A percentile compares a stretch with the other conserved stretches of the same genome.
Conservation (phyloP, 2,888 invertebrate genomes). For the Theodoxus fluviatilis region DNA sequence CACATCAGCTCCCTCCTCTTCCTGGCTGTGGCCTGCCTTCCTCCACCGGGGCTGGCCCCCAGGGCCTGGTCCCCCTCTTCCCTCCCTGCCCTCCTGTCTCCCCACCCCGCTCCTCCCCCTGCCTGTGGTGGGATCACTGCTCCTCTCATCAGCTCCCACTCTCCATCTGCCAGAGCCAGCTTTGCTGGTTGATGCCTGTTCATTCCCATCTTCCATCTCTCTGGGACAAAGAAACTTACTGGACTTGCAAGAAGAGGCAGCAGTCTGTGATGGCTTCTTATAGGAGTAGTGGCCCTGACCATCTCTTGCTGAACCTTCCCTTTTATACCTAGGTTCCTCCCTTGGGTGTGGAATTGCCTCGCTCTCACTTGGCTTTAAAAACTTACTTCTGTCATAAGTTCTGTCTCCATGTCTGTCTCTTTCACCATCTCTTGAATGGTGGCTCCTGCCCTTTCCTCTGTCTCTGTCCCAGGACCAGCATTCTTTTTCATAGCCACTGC, state of each 20-base stretch:
- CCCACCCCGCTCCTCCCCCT: neutral
- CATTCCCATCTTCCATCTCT: too few relatives aligned
- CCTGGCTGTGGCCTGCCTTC: neutral
- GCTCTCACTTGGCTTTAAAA: too few relatives aligned
- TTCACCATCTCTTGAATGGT: neutral
- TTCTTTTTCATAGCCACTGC: slow-evolving; percentile 21
- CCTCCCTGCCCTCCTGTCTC: neutral
- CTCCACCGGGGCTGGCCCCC: neutral
- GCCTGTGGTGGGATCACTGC: neutral
- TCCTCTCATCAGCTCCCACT: slow-evolving; percentile 1
- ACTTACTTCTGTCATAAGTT: too few relatives aligned
- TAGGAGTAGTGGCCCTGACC: too few relatives aligned
- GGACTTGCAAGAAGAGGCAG: too few relatives aligned
- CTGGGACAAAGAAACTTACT: too few relatives aligned
- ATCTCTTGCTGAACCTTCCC: neutral
- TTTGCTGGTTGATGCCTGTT: too few relatives aligned
- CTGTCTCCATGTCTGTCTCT: neutral
- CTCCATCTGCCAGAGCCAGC: too few relatives aligned
- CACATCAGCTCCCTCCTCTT: neutral
- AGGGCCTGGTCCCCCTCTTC: neutral
- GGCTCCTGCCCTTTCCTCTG: neutral
- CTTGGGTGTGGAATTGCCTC: too few relatives aligned
- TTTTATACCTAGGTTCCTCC: neutral
- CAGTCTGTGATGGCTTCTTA: too few relatives aligned
- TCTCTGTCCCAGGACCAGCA: slow-evolving; percentile 21